These are phyloP conservation scores for Scolopax mira DNA, from an alignment of 2,113 vertebrate genomes.

Conservation along the genomic window DNA sequence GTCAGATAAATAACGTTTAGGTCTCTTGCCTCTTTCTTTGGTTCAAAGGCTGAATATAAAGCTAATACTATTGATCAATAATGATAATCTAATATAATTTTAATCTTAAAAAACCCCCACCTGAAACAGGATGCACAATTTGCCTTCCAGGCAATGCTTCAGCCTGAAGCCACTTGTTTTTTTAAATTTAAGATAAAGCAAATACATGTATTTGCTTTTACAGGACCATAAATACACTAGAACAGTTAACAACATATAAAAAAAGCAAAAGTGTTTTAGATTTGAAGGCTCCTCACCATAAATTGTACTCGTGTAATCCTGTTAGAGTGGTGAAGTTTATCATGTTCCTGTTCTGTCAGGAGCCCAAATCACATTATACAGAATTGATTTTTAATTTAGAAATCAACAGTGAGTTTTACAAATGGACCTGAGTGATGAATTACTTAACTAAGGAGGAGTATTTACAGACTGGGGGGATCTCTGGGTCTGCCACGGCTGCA, in stretches of 20 bases:
- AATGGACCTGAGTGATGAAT: not conserved
- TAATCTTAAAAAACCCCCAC: not conserved
- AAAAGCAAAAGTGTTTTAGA: not conserved
- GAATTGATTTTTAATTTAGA: slow-evolving; percentile 43
- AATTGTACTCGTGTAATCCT: not conserved
- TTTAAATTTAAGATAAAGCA: not conserved
- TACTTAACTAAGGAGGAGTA: not conserved
- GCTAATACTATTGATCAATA: not conserved
- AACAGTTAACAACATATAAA: not conserved
- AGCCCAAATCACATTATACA: not conserved
- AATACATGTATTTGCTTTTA: not conserved
- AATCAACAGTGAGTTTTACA: not conserved
- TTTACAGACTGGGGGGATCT: not conserved
- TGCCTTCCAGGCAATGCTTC: not conserved
- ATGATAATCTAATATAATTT: not conserved
- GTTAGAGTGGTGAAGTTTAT: not conserved
- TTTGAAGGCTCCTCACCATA: not conserved
- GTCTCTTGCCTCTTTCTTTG: not conserved
- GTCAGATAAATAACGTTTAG: not conserved
- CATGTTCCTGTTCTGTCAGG: not conserved
- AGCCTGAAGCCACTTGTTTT: not conserved
- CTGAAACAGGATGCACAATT: not conserved
- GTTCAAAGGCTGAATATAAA: not conserved
- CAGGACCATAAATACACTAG: not conserved
- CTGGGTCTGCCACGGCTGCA: not conserved